Percentiles rank a stretch among this genome's conserved stretches.
These are phyloP conservation scores for Lathamus discolor DNA, from an alignment of 2,113 vertebrate genomes.

Conservation along the genomic window DNA sequence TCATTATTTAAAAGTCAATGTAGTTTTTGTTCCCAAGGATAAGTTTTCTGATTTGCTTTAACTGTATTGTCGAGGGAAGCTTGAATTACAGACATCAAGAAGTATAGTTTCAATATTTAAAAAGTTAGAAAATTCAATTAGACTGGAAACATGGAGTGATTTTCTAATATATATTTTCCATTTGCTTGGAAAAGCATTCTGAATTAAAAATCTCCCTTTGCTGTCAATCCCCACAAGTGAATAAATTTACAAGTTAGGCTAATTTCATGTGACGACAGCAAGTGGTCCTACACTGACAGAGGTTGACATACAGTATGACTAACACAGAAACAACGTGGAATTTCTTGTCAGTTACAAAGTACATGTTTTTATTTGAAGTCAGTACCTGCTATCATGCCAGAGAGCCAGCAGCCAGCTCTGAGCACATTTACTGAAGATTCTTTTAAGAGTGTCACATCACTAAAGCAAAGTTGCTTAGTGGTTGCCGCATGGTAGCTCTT, in stretches of 20 bases:
- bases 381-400: background rate
- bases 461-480: background rate
- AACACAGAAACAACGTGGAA: background rate
- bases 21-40: background rate
- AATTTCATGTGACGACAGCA: background rate
- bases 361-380: background rate
- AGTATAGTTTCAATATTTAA: background rate
- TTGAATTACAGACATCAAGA: background rate
- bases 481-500: constrained; percentile 9
- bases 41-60: background rate
- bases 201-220: background rate
- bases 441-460: background rate
- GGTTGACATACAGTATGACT: background rate
- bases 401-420: background rate
- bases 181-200: background rate
- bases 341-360: background rate
- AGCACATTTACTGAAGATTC: background rate
- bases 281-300: background rate
- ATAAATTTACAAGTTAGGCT: background rate
- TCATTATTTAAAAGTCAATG: background rate
- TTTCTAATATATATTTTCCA: background rate
- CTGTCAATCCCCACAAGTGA: background rate
- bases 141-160: background rate
- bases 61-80: background rate
- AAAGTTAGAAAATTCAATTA: constrained; percentile 18